Evolutionary conservation across 2,113 vertebrate species (phyloP).

Genomic region (Puma concolor): DNA sequence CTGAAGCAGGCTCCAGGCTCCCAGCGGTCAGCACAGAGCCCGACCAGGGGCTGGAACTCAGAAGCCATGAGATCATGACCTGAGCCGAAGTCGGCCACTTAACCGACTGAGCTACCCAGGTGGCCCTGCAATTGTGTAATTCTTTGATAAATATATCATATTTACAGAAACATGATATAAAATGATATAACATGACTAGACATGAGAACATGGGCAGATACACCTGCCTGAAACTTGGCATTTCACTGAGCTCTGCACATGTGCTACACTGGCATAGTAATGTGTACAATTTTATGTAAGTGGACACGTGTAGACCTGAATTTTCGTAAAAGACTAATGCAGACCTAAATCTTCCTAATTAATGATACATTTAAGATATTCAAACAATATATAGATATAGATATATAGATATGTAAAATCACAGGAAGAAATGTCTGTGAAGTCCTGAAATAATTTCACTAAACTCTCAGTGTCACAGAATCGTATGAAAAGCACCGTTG

Average conservation of each 20-base stretch:
- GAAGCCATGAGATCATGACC: too few species aligned
- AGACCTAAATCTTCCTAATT: not conserved
- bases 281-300: not conserved
- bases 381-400: not conserved
- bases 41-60: too few species aligned
- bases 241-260: not conserved
- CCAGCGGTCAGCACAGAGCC: too few species aligned
- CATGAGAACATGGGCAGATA: not conserved
- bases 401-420: not conserved
- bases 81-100: too few species aligned
- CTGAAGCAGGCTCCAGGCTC: too few species aligned
- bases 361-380: not conserved
- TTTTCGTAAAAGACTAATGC: not conserved
- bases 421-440: not conserved
- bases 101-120: too few species aligned
- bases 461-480: not conserved
- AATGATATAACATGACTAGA: not conserved
- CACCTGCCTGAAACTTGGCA: not conserved
- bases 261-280: not conserved
- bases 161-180: not conserved
- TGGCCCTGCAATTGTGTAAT: too few species aligned
- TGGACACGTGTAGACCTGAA: not conserved
- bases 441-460: not conserved
- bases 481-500: not conserved
- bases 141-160: not conserved